These are phyloP conservation scores for Synergus umbraculus DNA, from an alignment of 2,888 invertebrate species.

Conservation along the genomic window DNA sequence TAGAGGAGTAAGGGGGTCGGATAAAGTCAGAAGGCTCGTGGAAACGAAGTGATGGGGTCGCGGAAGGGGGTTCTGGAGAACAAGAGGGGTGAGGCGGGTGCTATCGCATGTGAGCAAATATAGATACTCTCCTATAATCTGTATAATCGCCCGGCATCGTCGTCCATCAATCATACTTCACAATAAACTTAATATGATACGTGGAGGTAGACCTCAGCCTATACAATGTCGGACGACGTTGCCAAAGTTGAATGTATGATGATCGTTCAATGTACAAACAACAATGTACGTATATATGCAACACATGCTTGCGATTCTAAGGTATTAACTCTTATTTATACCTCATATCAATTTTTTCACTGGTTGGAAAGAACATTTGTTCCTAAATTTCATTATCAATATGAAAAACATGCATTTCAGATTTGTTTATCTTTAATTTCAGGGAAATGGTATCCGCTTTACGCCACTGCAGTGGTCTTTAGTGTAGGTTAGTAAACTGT, in stretches of 20 bases:
- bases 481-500: slow-evolving; percentile 34
- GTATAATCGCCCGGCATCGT: slow-evolving; percentile 52
- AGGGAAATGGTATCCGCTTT: neutral
- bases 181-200: slow-evolving; percentile 70
- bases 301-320: neutral
- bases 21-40: slow-evolving; percentile 7
- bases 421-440: neutral
- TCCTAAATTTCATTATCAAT: no score
- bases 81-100: slow-evolving; percentile 9
- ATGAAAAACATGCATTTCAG: no score
- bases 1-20: slow-evolving; percentile 20
- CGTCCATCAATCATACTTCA: slow-evolving; percentile 70
- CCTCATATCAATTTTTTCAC: slow-evolving; percentile 8
- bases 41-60: neutral
- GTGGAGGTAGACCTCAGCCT: slow-evolving; percentile 45
- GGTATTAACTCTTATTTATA: neutral
- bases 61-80: neutral
- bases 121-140: slow-evolving; percentile 51
- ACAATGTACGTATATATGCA: neutral
- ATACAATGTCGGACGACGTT: slow-evolving; percentile 49
- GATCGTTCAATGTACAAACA: slow-evolving; percentile 37
- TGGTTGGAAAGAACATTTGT: neutral
- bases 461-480: slow-evolving; percentile 13
- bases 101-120: slow-evolving; percentile 42
- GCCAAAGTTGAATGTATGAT: slow-evolving; percentile 49